Evolutionary conservation across 2,797 vertebrate genomes (phyloP), one percentile per base, ranked within the genome.

Genomic region (Rhinophrynus dorsalis): DNA sequence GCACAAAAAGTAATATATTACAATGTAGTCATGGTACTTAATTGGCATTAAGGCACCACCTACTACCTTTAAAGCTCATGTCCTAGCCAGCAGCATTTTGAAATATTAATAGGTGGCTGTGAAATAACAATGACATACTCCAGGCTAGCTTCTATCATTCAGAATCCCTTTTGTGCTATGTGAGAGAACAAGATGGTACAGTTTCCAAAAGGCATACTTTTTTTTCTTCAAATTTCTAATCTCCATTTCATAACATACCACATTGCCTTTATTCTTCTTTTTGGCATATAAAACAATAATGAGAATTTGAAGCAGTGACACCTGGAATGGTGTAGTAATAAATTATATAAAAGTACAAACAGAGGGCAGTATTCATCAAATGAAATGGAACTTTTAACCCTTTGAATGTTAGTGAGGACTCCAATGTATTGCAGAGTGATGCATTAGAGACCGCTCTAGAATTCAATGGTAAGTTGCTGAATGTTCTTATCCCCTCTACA

Each of bases 221-320:
- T 44, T 26, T 18, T 11, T 11, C 60, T 17, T 51, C 51, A 60
- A 27, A 23, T 23, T 29, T 17, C 23, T 38, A 21, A 32, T 44
- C 51, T 64, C 24, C 52, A 40, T 50, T 64, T 32, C 33, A 64
- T 71, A 64, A 57, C 42, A 57, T 51, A 33, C 32, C 20, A 50
- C 24, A 63, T 55, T 57, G 63, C 5, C 68, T 33, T 61, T 69
- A 13, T 40, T 9, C 52, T 13, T 26, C 47, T 54, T 69, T n/a
- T 27, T 56, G 15, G 63, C 58, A 38, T 18, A n/a, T 15, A 55
- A 57, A 56, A 33, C 18, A 63, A 63, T 48, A 12, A 68, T 20
- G 27, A 26, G 29, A 5, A 71, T 33, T 45, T 15, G 44, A 18
- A 18, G 5, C 13, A 21, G 21, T 2, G 44, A 15, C 24, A 40